phyloP scores from a whole-genome alignment of 2,113 vertebrate genomes.

The Heliornis fulica region DNA sequence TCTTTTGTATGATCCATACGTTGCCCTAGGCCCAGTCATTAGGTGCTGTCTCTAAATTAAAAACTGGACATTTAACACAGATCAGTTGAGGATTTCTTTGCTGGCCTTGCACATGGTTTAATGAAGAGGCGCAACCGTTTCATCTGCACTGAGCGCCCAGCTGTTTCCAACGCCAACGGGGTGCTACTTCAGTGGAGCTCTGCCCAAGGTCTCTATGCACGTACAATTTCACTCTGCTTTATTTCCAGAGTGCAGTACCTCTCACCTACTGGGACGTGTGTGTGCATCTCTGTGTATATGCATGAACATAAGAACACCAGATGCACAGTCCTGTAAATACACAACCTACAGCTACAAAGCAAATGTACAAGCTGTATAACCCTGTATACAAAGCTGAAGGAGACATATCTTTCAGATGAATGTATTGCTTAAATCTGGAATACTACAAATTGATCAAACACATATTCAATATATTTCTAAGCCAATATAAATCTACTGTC shows the following conservation, averaged over 20 bases:
- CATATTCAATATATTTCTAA: rapidly evolving
- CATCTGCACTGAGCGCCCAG: not conserved
- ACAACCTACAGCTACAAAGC: not conserved
- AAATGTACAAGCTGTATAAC: not conserved
- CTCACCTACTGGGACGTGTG: not conserved
- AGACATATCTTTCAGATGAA: not conserved
- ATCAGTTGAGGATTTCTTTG: not conserved
- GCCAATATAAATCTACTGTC: not conserved
- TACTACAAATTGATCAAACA: not conserved
- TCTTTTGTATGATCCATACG: not conserved
- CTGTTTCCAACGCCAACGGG: not conserved
- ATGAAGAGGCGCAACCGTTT: not conserved
- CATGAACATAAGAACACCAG: not conserved
- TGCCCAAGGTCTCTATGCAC: not conserved
- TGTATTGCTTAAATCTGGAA: not conserved
- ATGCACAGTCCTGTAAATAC: not conserved
- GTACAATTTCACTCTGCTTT: not conserved
- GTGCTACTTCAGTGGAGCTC: not conserved
- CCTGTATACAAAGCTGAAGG: not conserved
- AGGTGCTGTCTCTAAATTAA: not conserved
- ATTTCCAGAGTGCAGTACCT: not conserved
- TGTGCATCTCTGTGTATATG: rapidly evolving
- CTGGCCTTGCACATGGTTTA: not conserved
- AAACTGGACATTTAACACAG: not conserved
- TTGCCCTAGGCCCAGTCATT: not conserved